Evolutionary conservation across 2,888 invertebrate species (phyloP).

Genomic region (Aphodius granarius): DNA sequence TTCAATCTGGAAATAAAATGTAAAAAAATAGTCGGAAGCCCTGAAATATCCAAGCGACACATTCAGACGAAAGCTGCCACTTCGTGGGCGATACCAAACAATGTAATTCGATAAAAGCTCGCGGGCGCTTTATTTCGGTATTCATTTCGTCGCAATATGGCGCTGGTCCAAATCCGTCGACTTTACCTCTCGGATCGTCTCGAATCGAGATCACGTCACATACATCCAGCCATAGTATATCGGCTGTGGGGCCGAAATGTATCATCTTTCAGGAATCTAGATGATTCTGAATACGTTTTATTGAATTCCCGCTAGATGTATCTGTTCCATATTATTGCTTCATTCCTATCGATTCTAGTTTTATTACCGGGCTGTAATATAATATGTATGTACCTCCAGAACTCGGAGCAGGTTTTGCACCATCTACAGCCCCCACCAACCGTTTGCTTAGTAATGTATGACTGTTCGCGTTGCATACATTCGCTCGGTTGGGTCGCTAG

Average conservation of each 20-base stretch:
- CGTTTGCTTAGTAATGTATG: neutral
- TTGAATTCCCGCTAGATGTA: slow-evolving; percentile 50
- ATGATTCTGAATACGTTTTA: slow-evolving; percentile 44
- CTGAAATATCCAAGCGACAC: neutral
- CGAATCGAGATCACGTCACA: neutral
- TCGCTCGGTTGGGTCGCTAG: no score
- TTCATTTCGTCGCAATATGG: neutral
- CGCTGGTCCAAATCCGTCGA: neutral
- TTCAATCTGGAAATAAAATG: neutral
- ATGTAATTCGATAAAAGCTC: neutral
- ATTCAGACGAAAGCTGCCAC: neutral
- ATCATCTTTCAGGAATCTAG: slow-evolving; percentile 43
- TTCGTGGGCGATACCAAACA: neutral
- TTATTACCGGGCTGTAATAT: slow-evolving; percentile 16
- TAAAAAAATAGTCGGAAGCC: neutral
- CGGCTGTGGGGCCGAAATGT: neutral
- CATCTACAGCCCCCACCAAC: neutral
- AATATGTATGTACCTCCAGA: neutral
- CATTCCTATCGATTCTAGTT: slow-evolving; percentile 46
- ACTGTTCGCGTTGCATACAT: neutral
- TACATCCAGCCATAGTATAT: neutral
- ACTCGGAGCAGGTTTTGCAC: neutral
- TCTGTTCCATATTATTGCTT: slow-evolving; percentile 51
- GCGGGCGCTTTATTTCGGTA: neutral
- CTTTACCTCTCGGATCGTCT: neutral